These are phyloP conservation scores for Dipodomys ordii DNA, from an alignment of 2,113 vertebrate genomes.

Conservation along the genomic window DNA sequence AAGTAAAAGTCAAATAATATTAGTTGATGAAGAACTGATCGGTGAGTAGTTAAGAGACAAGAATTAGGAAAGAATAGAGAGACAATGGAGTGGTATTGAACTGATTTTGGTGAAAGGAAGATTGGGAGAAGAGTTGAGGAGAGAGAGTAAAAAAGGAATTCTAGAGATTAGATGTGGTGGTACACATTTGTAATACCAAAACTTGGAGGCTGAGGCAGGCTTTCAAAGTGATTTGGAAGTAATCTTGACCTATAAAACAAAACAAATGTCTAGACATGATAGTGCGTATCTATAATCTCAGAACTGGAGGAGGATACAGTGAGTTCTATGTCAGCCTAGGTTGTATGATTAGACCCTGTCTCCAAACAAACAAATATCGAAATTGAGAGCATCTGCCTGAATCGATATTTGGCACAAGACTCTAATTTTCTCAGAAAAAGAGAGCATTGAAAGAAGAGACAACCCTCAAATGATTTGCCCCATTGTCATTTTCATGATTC, in stretches of 20 bases:
- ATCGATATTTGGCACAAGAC: not conserved
- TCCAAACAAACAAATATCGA: not conserved
- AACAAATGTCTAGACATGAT: not conserved
- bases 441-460: not conserved
- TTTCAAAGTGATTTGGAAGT: too few relatives aligned
- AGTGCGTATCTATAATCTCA: not conserved
- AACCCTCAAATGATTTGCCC: not conserved
- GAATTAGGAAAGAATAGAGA: not conserved
- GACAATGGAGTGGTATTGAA: not conserved
- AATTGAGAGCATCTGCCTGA: not conserved
- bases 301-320: too few relatives aligned
- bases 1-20: not conserved
- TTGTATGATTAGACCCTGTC: too few relatives aligned
- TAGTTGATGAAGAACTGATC: not conserved
- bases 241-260: not conserved
- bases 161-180: not conserved
- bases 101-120: not conserved
- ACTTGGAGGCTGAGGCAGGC: too few relatives aligned
- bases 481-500: not conserved
- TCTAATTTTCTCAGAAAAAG: conserved; percentile 25
- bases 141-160: not conserved
- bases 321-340: too few relatives aligned
- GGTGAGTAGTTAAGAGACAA: not conserved
- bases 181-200: not conserved
- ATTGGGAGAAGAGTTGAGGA: not conserved